Base-by-base conservation (phyloP, 2,888 invertebrate genomes). In the Eupeodes luniger region DNA sequence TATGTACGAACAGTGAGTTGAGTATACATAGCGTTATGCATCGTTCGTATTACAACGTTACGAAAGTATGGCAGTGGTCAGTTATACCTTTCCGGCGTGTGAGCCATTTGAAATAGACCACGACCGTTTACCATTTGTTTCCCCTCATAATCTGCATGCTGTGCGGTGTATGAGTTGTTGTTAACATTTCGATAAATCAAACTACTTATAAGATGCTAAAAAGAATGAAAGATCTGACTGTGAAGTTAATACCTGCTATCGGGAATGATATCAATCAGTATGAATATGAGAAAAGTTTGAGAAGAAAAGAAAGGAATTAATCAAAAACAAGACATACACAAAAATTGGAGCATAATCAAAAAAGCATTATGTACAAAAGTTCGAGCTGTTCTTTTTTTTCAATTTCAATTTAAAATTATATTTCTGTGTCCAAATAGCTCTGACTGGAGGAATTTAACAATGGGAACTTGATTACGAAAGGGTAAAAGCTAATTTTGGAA, bases 1-100 rank as follows among this genome's bases (percentile, higher is more conserved):
- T 89, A 89, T 81, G 81, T 69, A 70, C 67, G 77, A 84, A 87
- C 59, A 59, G 49, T 14, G 57, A 34, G 12, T 4, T 27, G 10
- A 5, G 5, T 27, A 11, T 57, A n/a, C 19, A 47, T 57, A 78
- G 75, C 53, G 81, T 49, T 78, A 59, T 64, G 80, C 64, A 75
- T 77, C 80, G 69, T 51, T 84, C 79, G 69, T 75, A 77, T 84
- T 78, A 84, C 78, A 81, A 67, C 47, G 57, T 84, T 88, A 75
- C 88, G 88, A 88, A 85, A 88, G 81, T 69, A 69, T 81, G 75
- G 81, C 64, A 70, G 78, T 88, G 88, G 88, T 88, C 88, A 88
- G 88, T 85, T 85, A 77, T 61, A 81, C 75, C 84, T 88, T 84
- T 88, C 81, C 88, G 84, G 74, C 80, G 81, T 84, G 77, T 84